Conservation (phyloP, 35 echinoderm and acorn worm genomes). For the Patiria miniata region DNA sequence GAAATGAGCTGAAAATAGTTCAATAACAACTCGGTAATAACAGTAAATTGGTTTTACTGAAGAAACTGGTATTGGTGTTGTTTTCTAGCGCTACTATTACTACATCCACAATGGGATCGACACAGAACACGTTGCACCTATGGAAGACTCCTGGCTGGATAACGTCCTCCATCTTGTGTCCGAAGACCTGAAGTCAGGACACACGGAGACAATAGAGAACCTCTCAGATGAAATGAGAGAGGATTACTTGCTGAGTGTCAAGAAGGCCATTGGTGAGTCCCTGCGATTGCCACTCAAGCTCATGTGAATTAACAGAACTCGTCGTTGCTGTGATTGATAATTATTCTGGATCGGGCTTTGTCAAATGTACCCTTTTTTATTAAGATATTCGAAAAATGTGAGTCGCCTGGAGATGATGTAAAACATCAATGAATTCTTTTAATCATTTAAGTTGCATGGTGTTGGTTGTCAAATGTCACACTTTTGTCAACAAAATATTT, state of each 20-base stretch:
- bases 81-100: constrained; percentile 95
- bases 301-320: too few relatives aligned
- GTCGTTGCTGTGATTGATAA: not conserved
- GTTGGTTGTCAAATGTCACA: too few relatives aligned
- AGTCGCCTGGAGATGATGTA: too few relatives aligned
- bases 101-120: constrained; percentile 99
- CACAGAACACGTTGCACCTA: constrained; percentile 99
- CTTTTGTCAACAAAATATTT: too few relatives aligned
- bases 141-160: constrained; percentile 98
- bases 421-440: too few relatives aligned
- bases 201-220: constrained; percentile 86
- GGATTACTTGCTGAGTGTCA: constrained; percentile 96
- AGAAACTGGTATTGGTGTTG: not conserved
- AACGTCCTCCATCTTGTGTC: constrained; percentile 86
- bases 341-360: not conserved
- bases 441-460: too few relatives aligned
- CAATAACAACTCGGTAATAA: too few relatives aligned
- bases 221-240: constrained; percentile 98
- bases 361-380: too few relatives aligned
- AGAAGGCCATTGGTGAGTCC: constrained; percentile 94
- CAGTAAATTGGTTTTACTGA: too few relatives aligned
- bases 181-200: constrained; percentile 68
- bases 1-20: too few relatives aligned
- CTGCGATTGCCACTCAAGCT: too few relatives aligned
- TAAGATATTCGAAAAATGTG: too few relatives aligned